Conservation (phyloP, 2,888 invertebrate species). For the Nemoura dubitans region DNA sequence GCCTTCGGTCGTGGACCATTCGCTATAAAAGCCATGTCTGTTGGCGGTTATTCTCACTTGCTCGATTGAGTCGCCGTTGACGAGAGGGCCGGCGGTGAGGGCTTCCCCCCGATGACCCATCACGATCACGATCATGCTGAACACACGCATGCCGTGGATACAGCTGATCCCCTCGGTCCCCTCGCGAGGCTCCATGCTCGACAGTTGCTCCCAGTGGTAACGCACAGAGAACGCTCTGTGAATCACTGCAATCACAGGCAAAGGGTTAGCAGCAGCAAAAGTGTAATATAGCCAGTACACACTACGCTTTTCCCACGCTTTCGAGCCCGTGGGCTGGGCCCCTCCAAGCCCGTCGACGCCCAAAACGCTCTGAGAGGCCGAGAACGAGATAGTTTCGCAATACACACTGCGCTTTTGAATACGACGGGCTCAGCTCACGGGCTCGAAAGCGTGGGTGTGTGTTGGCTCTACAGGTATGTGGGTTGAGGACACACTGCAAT, state of each 20-base stretch:
- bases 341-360: no score
- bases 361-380: no score
- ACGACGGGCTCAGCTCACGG: no score
- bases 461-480: no score
- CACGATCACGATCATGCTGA: conserved; percentile 59
- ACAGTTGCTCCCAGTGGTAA: conserved; percentile 34
- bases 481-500: no score
- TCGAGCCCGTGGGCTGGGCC: no score
- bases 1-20: no score
- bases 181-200: not conserved
- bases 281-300: no score
- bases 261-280: not conserved
- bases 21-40: not conserved
- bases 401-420: no score
- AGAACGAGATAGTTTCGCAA: no score
- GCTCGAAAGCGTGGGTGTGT: no score
- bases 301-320: no score
- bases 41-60: conserved; percentile 8
- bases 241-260: not conserved
- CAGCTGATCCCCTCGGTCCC: conserved; percentile 51
- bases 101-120: conserved; percentile 55
- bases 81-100: conserved; percentile 37
- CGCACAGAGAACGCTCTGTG: conserved; percentile 32
- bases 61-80: conserved; percentile 40
- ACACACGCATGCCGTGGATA: conserved; percentile 56